A percentile compares a stretch with the other conserved stretches of the same genome.
Conservation (phyloP, 1,140 invertebrate species). For the Andrena cerasifolii region DNA sequence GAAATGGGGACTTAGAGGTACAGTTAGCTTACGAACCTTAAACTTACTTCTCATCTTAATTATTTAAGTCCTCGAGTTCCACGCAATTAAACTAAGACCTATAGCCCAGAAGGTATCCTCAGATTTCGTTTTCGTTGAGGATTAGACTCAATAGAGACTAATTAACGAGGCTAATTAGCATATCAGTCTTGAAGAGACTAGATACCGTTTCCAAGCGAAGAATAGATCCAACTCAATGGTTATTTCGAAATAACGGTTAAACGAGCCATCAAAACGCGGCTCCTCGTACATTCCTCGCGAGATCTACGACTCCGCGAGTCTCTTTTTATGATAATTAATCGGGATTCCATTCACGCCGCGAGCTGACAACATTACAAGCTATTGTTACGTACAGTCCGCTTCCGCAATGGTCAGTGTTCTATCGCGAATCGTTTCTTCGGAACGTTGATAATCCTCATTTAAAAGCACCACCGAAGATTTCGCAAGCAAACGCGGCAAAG, state of each 20-base stretch:
- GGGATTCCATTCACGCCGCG: slow-evolving; percentile 20
- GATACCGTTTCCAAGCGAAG: not conserved
- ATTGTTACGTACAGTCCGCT: slow-evolving; percentile 23
- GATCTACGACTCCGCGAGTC: slow-evolving; percentile 2
- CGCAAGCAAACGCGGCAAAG: not conserved
- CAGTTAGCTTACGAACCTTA: no score
- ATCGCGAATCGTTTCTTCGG: slow-evolving; percentile 5
- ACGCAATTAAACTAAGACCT: no score
- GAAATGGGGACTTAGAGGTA: no score
- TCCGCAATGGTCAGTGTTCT: not conserved
- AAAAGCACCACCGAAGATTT: not conserved
- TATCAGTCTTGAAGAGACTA: not conserved
- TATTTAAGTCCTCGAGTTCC: no score
- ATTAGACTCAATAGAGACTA: no score
- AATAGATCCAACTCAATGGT: slow-evolving; percentile 7
- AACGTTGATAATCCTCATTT: not conserved
- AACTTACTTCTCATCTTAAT: no score
- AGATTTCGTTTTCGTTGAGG: no score
- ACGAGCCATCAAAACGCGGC: not conserved
- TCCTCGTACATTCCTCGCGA: not conserved
- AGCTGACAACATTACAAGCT: slow-evolving; percentile 28
- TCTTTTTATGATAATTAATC: slow-evolving; percentile 39
- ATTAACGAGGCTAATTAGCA: no score
- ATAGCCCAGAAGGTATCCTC: no score
- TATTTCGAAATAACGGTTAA: slow-evolving; percentile 49